These are phyloP conservation scores for Campylorhamphus procurvoides DNA, from an alignment of 2,113 vertebrate species.

Conservation along the genomic window DNA sequence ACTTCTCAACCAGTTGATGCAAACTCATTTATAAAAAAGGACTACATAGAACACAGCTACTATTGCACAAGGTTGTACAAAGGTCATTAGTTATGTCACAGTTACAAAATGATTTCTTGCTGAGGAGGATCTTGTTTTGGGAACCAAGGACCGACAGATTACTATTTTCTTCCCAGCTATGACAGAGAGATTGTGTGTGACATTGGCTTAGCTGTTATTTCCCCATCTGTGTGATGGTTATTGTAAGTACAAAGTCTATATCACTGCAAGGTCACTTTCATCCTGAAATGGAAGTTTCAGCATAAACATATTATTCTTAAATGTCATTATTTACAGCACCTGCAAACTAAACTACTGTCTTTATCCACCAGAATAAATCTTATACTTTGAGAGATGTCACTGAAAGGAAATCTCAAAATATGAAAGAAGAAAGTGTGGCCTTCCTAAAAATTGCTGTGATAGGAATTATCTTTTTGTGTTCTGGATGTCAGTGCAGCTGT, in stretches of 20 bases:
- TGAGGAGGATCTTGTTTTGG: not conserved
- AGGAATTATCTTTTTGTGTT: not conserved
- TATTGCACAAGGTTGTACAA: not conserved
- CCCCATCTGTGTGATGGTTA: not conserved
- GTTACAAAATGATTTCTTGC: not conserved
- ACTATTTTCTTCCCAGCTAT: not conserved
- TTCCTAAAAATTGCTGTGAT: not conserved
- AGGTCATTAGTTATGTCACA: not conserved
- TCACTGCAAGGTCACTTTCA: not conserved
- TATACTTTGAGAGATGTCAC: not conserved
- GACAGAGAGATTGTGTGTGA: not conserved
- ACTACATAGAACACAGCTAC: not conserved
- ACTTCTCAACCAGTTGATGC: not conserved
- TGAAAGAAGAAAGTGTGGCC: not conserved
- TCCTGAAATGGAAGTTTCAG: not conserved
- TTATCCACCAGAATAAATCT: not conserved
- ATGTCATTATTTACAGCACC: not conserved
- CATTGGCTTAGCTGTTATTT: not conserved
- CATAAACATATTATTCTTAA: not conserved
- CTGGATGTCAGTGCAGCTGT: not conserved
- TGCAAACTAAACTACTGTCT: not conserved
- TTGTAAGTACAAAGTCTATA: not conserved
- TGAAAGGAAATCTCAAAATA: not conserved
- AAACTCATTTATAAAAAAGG: not conserved
- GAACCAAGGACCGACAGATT: not conserved